These are phyloP conservation scores for Gephyroberyx darwinii DNA, from an alignment of 2,797 vertebrate species.

Conservation along the genomic window DNA sequence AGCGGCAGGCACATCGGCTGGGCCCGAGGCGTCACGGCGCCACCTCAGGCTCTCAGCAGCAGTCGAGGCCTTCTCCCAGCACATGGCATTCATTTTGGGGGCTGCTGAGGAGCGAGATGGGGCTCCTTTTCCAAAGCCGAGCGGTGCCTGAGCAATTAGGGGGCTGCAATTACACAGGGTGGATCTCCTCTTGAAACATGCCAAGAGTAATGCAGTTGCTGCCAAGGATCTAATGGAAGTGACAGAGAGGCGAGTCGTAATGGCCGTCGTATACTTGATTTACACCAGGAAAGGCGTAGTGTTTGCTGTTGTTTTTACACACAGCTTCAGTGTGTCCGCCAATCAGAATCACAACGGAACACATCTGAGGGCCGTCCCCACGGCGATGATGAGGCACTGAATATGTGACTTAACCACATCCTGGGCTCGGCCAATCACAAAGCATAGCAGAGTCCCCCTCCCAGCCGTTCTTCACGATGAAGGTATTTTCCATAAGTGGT, in stretches of 20 bases:
- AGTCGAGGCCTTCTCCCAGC: conserved; percentile 84
- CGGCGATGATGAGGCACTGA: conserved; percentile 45
- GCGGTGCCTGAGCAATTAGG: conserved; percentile 83
- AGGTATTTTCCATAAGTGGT: conserved; percentile 33
- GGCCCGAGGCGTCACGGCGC: conserved; percentile 87
- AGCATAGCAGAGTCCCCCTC: not conserved
- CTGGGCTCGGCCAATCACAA: conserved; percentile 36
- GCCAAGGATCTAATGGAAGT: conserved; percentile 61
- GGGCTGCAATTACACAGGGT: conserved; percentile 73
- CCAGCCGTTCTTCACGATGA: conserved; percentile 13
- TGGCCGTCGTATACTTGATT: conserved; percentile 52
- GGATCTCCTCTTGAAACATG: conserved; percentile 64
- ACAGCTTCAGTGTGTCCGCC: conserved; percentile 11
- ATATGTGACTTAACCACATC: conserved; percentile 40
- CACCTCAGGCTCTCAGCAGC: conserved; percentile 88
- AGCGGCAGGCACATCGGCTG: conserved; percentile 80
- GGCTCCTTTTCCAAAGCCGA: conserved; percentile 54
- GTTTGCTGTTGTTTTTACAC: conserved; percentile 29
- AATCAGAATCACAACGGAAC: conserved; percentile 31
- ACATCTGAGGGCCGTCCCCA: conserved; percentile 41
- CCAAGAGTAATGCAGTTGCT: conserved; percentile 55
- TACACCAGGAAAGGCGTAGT: conserved; percentile 52
- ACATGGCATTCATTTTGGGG: conserved; percentile 91
- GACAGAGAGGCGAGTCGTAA: conserved; percentile 52
- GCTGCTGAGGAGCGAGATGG: conserved; percentile 38